Evolutionary conservation across 2,797 vertebrate genomes (phyloP).

Genomic region (Hyperoplus immaculatus): DNA sequence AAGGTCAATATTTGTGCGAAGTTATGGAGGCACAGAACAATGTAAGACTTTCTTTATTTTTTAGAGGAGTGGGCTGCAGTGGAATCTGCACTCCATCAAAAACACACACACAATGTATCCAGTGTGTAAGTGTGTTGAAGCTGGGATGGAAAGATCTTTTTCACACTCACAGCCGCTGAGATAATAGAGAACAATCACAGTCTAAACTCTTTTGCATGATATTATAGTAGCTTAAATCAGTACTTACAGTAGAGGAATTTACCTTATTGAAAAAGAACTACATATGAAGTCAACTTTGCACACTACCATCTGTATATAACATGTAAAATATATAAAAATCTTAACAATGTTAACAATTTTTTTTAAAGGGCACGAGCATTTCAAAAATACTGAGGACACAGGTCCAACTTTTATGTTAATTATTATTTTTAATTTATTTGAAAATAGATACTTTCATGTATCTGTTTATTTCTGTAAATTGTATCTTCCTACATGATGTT

Average conservation of each 20-base stretch:
- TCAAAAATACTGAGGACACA: no score
- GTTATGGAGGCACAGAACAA: slow-evolving; percentile 17
- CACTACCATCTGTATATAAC: background rate
- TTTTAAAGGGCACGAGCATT: no score
- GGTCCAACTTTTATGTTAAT: no score
- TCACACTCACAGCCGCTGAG: slow-evolving; percentile 10
- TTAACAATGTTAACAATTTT: no score
- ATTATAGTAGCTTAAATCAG: background rate
- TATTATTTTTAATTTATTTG: no score
- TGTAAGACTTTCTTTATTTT: slow-evolving; percentile 6
- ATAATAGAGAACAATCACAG: background rate
- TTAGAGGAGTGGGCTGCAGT: slow-evolving; percentile 31
- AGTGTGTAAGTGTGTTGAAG: slow-evolving; percentile 12
- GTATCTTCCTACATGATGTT: no score
- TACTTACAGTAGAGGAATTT: background rate
- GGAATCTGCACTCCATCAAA: slow-evolving; percentile 52
- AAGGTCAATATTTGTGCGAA: slow-evolving; percentile 4
- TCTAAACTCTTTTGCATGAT: background rate
- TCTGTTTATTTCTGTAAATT: no score
- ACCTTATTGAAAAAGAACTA: background rate
- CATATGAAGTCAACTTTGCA: background rate
- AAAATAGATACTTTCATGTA: no score
- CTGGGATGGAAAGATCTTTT: slow-evolving; percentile 4
- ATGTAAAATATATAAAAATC: no score
- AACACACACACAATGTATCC: slow-evolving; percentile 14